Percentiles rank a stretch among this genome's conserved stretches.
These are phyloP conservation scores for Tadarida brasiliensis DNA, from an alignment of 2,797 vertebrate species.

Conservation along the genomic window DNA sequence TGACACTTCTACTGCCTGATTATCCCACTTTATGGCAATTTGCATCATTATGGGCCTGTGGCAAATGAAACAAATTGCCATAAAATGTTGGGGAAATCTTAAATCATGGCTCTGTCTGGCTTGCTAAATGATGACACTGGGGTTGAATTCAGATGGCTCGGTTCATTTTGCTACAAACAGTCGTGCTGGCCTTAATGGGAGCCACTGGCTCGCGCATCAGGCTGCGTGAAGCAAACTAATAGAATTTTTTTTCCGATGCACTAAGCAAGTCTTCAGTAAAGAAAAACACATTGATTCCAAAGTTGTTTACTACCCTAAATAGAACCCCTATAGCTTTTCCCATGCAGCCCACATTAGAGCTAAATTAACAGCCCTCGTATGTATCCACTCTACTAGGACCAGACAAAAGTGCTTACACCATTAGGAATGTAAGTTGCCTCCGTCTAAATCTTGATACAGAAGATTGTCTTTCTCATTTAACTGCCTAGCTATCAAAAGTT, in stretches of 20 bases:
- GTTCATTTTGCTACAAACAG: conserved; percentile 75
- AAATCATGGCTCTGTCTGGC: conserved; percentile 74
- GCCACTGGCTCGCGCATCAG: conserved; percentile 54
- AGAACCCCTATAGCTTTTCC: conserved; percentile 65
- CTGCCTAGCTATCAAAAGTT: conserved; percentile 76
- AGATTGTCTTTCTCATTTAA: conserved; percentile 80
- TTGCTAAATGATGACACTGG: conserved; percentile 75
- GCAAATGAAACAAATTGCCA: conserved; percentile 83
- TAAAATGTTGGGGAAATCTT: conserved; percentile 82
- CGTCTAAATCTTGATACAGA: conserved; percentile 78
- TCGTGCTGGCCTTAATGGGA: conserved; percentile 52
- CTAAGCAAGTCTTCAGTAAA: conserved; percentile 74
- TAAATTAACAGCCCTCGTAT: conserved; percentile 76
- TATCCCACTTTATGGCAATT: conserved; percentile 83
- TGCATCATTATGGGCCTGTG: conserved; percentile 72
- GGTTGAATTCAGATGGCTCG: conserved; percentile 76
- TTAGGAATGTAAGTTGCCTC: conserved; percentile 74
- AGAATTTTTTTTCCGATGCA: conserved; percentile 77
- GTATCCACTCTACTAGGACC: conserved; percentile 67
- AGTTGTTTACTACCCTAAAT: conserved; percentile 74
- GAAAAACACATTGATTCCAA: conserved; percentile 76
- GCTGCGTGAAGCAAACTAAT: conserved; percentile 73
- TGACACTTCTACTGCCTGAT: conserved; percentile 83
- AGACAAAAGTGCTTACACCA: conserved; percentile 77
- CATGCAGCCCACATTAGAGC: conserved; percentile 68